These are phyloP conservation scores for Varecia variegata DNA, from an alignment of 2,797 vertebrate genomes.

Conservation along the genomic window DNA sequence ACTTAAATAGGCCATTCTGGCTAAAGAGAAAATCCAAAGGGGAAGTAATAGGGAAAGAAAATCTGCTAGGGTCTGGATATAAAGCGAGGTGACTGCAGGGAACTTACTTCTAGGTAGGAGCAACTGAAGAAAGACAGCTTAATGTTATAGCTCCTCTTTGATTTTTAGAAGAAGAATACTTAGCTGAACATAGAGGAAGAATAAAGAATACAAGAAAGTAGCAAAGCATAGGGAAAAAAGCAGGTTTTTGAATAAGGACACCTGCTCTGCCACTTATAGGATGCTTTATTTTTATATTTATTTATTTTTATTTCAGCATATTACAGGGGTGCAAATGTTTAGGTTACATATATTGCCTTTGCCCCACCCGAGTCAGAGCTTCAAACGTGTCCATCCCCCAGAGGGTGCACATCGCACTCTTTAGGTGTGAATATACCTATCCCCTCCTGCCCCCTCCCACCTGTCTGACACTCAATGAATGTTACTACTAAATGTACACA, in stretches of 20 bases:
- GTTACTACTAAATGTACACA: too few species aligned
- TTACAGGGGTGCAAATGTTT: too few species aligned
- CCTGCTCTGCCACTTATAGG: neutral
- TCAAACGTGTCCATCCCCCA: too few species aligned
- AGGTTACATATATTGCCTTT: too few species aligned
- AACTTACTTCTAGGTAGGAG: neutral
- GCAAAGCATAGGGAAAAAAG: neutral
- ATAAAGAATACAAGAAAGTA: neutral
- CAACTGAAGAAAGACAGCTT: neutral
- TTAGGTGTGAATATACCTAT: too few species aligned
- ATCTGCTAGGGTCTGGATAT: neutral
- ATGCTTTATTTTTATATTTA: neutral
- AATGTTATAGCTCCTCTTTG: neutral
- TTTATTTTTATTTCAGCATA: too few species aligned
- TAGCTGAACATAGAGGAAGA: neutral
- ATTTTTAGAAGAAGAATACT: neutral
- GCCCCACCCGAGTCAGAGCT: too few species aligned
- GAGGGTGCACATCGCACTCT: too few species aligned
- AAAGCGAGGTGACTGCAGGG: neutral
- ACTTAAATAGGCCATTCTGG: constrained; percentile 36
- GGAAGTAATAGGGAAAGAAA: neutral
- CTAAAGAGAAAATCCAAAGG: neutral
- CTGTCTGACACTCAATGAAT: too few species aligned
- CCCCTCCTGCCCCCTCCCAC: too few species aligned
- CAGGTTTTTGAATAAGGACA: neutral